A percentile compares a stretch with the other conserved stretches of the same genome.
phyloP scores from a whole-genome alignment of 1,140 invertebrate species.

The Bombus impatiens region DNA sequence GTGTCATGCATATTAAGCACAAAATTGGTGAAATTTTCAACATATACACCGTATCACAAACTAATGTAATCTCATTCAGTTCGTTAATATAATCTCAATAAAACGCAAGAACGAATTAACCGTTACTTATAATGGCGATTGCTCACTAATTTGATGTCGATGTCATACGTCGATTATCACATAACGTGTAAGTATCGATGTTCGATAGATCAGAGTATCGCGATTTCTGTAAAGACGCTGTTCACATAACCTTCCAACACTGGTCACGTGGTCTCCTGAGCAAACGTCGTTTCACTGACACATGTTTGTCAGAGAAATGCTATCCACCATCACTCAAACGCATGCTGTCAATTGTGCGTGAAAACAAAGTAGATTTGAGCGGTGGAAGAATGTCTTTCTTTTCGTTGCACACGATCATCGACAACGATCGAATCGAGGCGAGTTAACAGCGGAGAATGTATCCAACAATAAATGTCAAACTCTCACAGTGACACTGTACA shows the following conservation, averaged over 20 bases:
- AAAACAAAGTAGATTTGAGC: neutral
- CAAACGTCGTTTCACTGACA: neutral
- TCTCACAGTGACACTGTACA: neutral
- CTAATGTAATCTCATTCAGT: neutral
- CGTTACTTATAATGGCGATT: neutral
- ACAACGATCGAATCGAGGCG: neutral
- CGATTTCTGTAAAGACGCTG: neutral
- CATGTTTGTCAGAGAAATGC: no score
- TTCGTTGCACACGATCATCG: neutral
- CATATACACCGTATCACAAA: neutral
- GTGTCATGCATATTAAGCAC: constrained; percentile 36
- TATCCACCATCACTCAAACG: constrained; percentile 16
- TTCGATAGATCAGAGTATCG: neutral
- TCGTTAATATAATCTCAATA: no score
- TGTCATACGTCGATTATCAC: neutral
- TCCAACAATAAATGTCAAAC: neutral
- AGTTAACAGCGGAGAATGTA: neutral
- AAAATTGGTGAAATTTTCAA: neutral
- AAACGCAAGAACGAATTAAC: neutral
- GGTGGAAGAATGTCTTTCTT: neutral
- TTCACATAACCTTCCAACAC: neutral
- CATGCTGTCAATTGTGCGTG: neutral
- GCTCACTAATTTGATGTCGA: neutral
- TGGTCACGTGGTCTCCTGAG: constrained; percentile 19
- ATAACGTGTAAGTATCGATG: neutral